These are phyloP conservation scores for Daktulosphaira vitifoliae DNA, from an alignment of 1,140 invertebrate genomes.

Conservation along the genomic window DNA sequence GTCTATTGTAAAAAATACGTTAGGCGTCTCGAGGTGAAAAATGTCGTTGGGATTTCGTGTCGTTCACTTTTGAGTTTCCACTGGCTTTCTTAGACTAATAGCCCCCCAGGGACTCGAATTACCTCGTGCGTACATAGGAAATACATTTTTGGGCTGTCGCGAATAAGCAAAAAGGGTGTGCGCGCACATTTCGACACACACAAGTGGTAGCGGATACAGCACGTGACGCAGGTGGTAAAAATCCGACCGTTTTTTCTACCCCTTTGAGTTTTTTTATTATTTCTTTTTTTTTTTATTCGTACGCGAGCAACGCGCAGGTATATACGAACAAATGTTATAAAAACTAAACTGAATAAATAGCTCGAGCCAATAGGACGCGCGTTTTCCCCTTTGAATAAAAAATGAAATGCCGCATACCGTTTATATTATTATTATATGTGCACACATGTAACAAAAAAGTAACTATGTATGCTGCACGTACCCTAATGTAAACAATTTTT, in stretches of 20 bases:
- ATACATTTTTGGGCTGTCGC: slow-evolving; percentile 15
- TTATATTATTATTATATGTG: too few species aligned
- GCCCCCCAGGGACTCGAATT: slow-evolving; percentile 8
- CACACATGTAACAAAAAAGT: background rate
- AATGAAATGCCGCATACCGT: slow-evolving; percentile 1
- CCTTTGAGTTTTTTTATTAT: too few species aligned
- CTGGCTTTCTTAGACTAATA: background rate
- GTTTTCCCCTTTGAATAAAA: slow-evolving; percentile 16
- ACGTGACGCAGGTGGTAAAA: slow-evolving; percentile 29
- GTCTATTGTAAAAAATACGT: slow-evolving; percentile 23
- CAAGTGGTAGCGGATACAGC: background rate
- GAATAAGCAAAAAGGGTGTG: slow-evolving; percentile 9
- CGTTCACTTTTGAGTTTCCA: slow-evolving; percentile 9
- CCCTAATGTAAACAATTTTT: slow-evolving; percentile 16
- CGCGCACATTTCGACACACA: slow-evolving; percentile 18
- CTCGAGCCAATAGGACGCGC: slow-evolving; percentile 29
- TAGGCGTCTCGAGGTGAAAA: slow-evolving; percentile 15
- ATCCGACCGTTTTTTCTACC: slow-evolving; percentile 20
- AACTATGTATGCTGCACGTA: slow-evolving; percentile 8
- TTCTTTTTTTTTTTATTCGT: too few species aligned
- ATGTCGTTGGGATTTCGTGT: slow-evolving; percentile 9
- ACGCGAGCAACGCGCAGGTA: slow-evolving; percentile 16
- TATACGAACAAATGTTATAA: slow-evolving; percentile 2
- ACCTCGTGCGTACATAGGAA: background rate
- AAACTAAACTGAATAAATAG: slow-evolving; percentile 33